These are phyloP conservation scores for Sciurus vulgaris DNA, from an alignment of 2,797 vertebrate species.

Conservation along the genomic window DNA sequence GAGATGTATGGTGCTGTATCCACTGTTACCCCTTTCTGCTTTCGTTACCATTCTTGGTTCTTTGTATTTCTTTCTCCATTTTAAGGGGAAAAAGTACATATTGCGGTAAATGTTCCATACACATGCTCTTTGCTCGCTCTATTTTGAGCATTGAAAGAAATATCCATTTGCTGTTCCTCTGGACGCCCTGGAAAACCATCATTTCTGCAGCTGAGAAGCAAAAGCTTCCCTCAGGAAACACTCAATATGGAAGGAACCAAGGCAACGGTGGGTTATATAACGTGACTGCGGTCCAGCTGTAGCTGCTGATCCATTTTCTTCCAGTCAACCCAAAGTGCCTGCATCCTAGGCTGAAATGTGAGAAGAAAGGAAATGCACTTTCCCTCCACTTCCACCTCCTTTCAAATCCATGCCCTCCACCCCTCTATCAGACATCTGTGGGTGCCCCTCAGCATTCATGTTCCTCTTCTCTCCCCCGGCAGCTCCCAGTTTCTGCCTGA, in stretches of 20 bases:
- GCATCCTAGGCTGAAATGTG: background rate
- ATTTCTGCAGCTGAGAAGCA: background rate
- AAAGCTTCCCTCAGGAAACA: background rate
- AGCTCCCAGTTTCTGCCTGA: background rate
- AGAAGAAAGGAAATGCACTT: background rate
- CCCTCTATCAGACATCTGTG: background rate
- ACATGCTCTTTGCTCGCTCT: background rate
- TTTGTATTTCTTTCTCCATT: background rate
- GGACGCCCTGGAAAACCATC: background rate
- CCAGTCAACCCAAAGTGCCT: background rate
- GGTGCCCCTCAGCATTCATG: background rate
- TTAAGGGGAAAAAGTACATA: background rate
- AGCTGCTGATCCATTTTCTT: background rate
- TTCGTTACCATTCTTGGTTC: background rate
- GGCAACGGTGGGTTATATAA: background rate
- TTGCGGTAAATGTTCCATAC: background rate
- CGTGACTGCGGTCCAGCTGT: background rate
- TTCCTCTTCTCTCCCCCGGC: background rate
- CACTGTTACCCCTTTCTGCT: background rate
- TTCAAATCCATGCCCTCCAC: background rate
- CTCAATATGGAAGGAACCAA: background rate
- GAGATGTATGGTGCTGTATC: background rate
- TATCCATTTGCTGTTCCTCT: background rate
- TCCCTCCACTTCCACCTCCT: background rate
- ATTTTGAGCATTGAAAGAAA: conserved; percentile 30